Base-by-base conservation (phyloP, 2,797 vertebrate species). In the Cephalopachus bancanus region DNA sequence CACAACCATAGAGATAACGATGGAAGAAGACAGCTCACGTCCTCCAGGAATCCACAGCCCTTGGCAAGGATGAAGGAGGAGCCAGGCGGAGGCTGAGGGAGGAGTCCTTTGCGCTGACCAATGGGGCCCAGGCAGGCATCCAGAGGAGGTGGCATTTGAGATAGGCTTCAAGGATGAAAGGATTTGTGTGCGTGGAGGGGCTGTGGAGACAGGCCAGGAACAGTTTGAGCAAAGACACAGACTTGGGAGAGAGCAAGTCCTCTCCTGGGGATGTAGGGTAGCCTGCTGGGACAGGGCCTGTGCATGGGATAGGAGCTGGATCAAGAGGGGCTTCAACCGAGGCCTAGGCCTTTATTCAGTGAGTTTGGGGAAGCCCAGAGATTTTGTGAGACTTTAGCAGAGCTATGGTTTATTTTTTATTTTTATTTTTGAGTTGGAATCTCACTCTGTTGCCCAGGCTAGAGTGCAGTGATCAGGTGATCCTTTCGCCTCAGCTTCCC, bases 21-120 rank as follows among this genome's bases (percentile, higher is more conserved):
- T 53, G n/a, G 59, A 19, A 83, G 62, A 44, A 93, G 78, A 76
- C 7, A 22, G 22, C 80, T 64, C 33, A 4, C 20, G 8, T 75
- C 62, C 74, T 93, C 10, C 33, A 55, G 60, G 55, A 72, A 86
- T 20, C 65, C 57, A 59, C 44, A 57, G 59, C 44, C 49, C 55
- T 69, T 14, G 74, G 71, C 59, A 90, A 88, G 87, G 79, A 53
- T 80, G 85, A 93, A 92, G 57, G 1, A 75, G 49, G 53, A 69
- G 28, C 76, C 55, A 55, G 62, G 55, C 75, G 7, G 4, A n/a
- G 59, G 22, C 71, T 14, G 65, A 89, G 37, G 64, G 64, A 60
- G 15, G 9, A 90, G 44, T 44, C 17, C 62, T 84, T 85, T 1
- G 0, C 30, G 57, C 44, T 65, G 53, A 51, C 14, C 7, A 28